Evolutionary conservation across 2,113 vertebrate genomes (phyloP), one percentile per base, ranked within the genome.

Genomic region (Siniperca chuatsi): DNA sequence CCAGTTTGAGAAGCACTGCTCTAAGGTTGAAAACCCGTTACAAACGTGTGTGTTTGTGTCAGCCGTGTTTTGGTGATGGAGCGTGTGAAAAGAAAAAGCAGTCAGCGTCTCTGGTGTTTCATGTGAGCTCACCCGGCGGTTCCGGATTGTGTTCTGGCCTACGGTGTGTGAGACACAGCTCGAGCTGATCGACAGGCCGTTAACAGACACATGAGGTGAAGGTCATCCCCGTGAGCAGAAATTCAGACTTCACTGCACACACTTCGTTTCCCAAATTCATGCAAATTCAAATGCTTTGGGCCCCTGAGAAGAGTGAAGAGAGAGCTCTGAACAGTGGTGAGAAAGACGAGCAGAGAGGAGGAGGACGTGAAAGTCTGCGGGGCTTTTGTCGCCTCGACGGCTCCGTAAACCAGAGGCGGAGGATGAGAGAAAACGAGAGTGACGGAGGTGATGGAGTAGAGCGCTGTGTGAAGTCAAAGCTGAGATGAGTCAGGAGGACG

Each of bases 341-440:
- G 42, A 37, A 78, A 29, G 46, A 48, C 3, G 46, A 44, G 44
- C 35, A 37, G 35, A 37, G 68, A 44, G 61, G 69, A 71, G 52
- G 75, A 37, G 75, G 68, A 61, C 52, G 84, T 66, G 67, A 70
- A 81, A 76, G n/a, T 83, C 80, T 68, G 64, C 21, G 76, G 90
- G 90, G 62, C 67, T 90, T 83, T 91, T 69, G 71, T 35, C 65
- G n/a, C 62, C 37, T 58, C 11, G 84, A 81, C 79, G 76, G 70
- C 81, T 25, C 90, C 87, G 92, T 92, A 90, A 91, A 91, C 83
- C 86, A 87, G 83, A 83, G 74, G 85, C 18, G 84, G 81, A 70
- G 68, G 70, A 67, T 92, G 92, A 94, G 78, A 90, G 64, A 90
- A 81, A 93, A 58, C 2, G 35, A 89, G 82, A 90, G 74, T 74